Conservation (phyloP, 2,797 vertebrate species). For the Hippopotamyrus pictus region DNA sequence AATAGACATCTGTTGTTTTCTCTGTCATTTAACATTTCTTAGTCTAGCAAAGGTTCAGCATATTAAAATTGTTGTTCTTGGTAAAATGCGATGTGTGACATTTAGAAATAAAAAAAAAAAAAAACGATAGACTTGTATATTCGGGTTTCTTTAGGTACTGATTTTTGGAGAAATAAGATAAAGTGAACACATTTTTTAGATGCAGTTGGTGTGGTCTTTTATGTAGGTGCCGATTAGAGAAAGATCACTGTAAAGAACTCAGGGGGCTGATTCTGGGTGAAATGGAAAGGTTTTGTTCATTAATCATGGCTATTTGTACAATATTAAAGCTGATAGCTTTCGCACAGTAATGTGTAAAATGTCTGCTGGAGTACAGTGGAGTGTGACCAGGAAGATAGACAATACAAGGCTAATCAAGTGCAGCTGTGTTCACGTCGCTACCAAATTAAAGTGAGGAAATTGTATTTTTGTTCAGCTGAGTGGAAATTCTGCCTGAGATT, state of each 20-base stretch:
- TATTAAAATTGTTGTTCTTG: not conserved
- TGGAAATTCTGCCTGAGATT: slow-evolving; percentile 6
- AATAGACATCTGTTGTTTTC: not conserved
- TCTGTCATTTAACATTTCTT: not conserved
- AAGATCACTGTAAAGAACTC: not conserved
- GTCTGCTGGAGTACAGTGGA: not conserved
- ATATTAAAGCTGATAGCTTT: slow-evolving; percentile 19
- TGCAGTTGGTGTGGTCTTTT: not conserved
- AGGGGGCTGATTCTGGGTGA: not conserved
- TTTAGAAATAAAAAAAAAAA: not conserved
- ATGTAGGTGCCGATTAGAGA: not conserved
- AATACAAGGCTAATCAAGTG: slow-evolving; percentile 15
- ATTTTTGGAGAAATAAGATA: not conserved
- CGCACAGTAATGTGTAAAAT: slow-evolving; percentile 11
- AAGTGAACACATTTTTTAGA: not conserved
- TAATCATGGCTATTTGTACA: slow-evolving; percentile 20
- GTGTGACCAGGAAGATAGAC: slow-evolving; percentile 10
- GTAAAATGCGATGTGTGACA: not conserved
- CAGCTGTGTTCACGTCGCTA: slow-evolving; percentile 11
- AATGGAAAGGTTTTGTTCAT: slow-evolving; percentile 11
- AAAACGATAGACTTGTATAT: not conserved
- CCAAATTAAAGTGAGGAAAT: slow-evolving; percentile 14
- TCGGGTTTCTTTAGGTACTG: not conserved
- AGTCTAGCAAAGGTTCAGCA: not conserved
- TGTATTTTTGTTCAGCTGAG: slow-evolving; percentile 22